Evolutionary conservation across 2,888 invertebrate species (phyloP).

Genomic region (Apodemia duryi): DNA sequence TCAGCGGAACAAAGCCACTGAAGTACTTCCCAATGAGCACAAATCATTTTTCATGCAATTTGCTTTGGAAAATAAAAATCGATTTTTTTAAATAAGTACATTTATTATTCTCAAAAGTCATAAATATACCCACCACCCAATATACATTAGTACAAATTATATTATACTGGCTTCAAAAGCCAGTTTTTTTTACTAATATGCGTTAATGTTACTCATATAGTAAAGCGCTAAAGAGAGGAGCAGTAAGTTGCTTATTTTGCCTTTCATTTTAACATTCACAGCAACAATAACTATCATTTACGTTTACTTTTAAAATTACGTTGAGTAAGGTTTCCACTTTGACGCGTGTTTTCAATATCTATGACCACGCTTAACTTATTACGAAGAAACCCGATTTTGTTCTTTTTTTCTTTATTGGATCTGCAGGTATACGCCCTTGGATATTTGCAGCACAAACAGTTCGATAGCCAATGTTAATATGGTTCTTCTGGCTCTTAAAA

Average conservation of each 20-base stretch:
- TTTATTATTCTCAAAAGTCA: conserved; percentile 20
- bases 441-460: no score
- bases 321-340: no score
- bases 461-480: no score
- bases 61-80: conserved; percentile 21
- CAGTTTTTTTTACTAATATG: conserved; percentile 14
- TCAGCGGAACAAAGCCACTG: conserved; percentile 35
- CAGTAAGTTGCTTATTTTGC: conserved; percentile 83
- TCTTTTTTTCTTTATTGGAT: no score
- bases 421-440: no score
- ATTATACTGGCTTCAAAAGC: neutral
- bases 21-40: conserved; percentile 18
- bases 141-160: neutral
- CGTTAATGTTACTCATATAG: conserved; percentile 76
- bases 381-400: no score
- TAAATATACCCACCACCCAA: conserved; percentile 10
- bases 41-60: neutral
- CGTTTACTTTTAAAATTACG: no score
- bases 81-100: conserved; percentile 34
- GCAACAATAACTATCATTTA: no score
- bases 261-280: no score
- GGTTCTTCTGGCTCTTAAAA: no score
- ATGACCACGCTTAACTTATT: no score
- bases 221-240: conserved; percentile 88
- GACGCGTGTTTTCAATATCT: no score